phyloP scores from a whole-genome alignment of 2,888 invertebrate species.

The Lepidochrysops patricia region DNA sequence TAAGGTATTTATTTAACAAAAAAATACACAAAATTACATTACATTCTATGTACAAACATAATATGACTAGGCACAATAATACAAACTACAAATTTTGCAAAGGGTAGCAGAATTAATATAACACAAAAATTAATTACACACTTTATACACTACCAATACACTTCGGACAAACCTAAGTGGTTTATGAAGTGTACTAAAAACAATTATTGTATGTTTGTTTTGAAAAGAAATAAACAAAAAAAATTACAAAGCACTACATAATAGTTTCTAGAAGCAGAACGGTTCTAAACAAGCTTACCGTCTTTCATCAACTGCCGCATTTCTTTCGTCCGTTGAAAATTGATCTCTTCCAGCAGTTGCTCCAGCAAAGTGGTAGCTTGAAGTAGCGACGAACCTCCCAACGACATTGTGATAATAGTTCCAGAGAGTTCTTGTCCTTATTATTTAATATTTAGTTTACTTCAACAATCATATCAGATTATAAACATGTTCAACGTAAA shows the following conservation, averaged over 20 bases:
- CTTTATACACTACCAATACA: no score
- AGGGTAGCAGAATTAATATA: no score
- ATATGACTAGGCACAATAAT: no score
- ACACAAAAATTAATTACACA: no score
- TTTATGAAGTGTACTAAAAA: no score
- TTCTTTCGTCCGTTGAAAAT: conserved; percentile 93
- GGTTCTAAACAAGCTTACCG: conserved; percentile 69
- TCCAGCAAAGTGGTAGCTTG: conserved; percentile 82
- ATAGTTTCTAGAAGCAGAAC: background rate
- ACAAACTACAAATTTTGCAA: no score
- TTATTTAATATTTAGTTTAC: conserved; percentile 25
- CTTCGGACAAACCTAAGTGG: no score
- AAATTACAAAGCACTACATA: background rate
- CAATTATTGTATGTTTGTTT: no score
- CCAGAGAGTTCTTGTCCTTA: conserved; percentile 21
- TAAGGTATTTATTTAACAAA: background rate
- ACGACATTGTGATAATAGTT: conserved; percentile 39
- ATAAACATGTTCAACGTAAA: background rate
- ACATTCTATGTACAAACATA: background rate
- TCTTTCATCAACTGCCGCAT: conserved; percentile 91
- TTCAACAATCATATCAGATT: background rate
- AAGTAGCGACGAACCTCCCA: conserved; percentile 53
- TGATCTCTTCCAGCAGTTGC: conserved; percentile 91
- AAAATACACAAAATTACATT: no score
- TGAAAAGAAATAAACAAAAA: no score